Conservation (phyloP, 2,797 vertebrate species). For the Choloepus didactylus region DNA sequence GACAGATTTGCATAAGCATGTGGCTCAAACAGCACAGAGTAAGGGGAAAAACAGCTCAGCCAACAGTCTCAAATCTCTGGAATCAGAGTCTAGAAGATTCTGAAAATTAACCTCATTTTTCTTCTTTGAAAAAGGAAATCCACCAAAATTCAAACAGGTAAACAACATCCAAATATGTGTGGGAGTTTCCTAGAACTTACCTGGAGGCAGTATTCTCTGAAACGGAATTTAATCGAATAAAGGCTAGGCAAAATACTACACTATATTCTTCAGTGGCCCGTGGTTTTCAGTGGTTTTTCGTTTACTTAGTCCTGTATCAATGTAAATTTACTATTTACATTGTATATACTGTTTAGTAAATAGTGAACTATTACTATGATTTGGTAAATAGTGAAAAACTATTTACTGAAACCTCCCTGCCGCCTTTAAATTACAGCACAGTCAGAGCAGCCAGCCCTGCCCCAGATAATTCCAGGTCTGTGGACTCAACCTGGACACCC, state of each 20-base stretch:
- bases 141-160: background rate
- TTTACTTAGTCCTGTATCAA: background rate
- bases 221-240: background rate
- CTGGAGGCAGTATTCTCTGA: background rate
- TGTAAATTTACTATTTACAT: too few relatives aligned
- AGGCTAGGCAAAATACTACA: background rate
- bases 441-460: background rate
- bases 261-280: background rate
- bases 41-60: too few relatives aligned
- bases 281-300: background rate
- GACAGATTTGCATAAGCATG: rapidly evolving
- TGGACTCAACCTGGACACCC: background rate
- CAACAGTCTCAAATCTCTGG: background rate
- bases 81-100: background rate
- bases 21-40: background rate
- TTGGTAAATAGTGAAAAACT: too few relatives aligned
- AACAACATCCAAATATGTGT: background rate
- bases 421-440: background rate
- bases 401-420: background rate
- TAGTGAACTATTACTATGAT: too few relatives aligned
- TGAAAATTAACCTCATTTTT: background rate
- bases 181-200: background rate
- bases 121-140: background rate
- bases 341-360: too few relatives aligned
- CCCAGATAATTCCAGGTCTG: background rate